Conservation (phyloP, 92 coral and sea anemone species). For the Porites evermanni region DNA sequence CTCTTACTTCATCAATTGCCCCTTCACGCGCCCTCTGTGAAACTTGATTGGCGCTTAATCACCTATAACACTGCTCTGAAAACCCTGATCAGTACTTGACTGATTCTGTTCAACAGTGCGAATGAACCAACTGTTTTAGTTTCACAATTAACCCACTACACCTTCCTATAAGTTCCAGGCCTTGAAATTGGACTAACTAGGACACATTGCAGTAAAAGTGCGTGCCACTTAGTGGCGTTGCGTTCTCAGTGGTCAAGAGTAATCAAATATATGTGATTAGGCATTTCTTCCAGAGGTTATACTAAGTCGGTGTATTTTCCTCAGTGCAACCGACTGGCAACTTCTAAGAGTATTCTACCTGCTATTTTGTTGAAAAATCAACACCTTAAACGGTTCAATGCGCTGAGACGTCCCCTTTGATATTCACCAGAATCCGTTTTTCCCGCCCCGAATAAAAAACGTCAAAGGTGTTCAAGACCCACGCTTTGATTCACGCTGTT, state of each 20-base stretch:
- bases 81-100: slow-evolving; percentile 4
- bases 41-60: not conserved
- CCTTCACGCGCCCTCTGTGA: too few species aligned
- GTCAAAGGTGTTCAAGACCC: not conserved
- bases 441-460: not conserved
- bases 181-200: not conserved
- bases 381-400: slow-evolving; percentile 18
- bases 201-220: not conserved
- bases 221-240: too few species aligned
- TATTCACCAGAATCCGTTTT: not conserved
- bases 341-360: slow-evolving; percentile 8
- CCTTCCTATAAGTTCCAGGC: not conserved
- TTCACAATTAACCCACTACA: not conserved
- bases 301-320: not conserved
- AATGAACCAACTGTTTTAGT: not conserved
- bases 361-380: slow-evolving; percentile 3
- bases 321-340: not conserved
- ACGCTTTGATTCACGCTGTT: not conserved
- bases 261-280: not conserved
- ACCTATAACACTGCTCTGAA: not conserved
- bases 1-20: slow-evolving; percentile 23
- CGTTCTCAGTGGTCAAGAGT: not conserved
- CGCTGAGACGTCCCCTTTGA: slow-evolving; percentile 1
- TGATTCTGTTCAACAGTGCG: slow-evolving; percentile 14
- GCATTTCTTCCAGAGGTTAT: not conserved